Conservation (phyloP, 2,797 vertebrate genomes). For the Harpagifer antarcticus region DNA sequence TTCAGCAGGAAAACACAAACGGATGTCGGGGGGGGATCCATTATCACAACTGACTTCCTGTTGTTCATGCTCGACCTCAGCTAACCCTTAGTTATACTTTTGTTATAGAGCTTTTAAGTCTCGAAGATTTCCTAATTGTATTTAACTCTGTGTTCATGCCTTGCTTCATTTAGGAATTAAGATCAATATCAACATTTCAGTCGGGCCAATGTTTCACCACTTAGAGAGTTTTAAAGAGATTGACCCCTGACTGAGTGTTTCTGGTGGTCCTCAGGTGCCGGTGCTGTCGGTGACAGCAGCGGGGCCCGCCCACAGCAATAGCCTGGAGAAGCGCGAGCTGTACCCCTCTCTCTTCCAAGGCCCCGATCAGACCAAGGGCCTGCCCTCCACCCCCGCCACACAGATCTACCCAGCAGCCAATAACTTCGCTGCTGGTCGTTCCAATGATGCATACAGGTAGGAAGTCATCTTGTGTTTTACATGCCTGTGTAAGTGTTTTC, state of each 20-base stretch:
- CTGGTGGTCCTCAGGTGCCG: constrained; percentile 80
- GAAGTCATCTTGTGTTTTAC: constrained; percentile 2
- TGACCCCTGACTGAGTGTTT: background rate
- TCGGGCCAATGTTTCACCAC: background rate
- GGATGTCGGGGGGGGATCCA: constrained; percentile 1
- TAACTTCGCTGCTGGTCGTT: constrained; percentile 83
- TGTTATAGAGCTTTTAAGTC: background rate
- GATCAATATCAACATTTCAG: background rate
- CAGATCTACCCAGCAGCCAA: constrained; percentile 90
- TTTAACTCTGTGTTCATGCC: background rate
- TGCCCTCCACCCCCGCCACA: constrained; percentile 85
- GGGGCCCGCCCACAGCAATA: constrained; percentile 88
- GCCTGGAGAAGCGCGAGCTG: constrained; percentile 89
- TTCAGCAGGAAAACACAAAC: constrained; percentile 14
- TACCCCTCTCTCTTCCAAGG: constrained; percentile 81
- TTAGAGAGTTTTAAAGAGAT: background rate
- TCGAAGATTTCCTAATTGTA: background rate
- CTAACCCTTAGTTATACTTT: background rate
- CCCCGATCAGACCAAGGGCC: constrained; percentile 89
- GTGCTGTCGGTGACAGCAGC: constrained; percentile 85
- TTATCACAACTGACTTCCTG: constrained; percentile 13
- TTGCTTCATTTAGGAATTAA: no score
- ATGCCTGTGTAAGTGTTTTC: background rate
- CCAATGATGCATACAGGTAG: constrained; percentile 91
- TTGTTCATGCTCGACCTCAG: constrained; percentile 3